Percentiles rank a stretch among this genome's conserved stretches.
phyloP scores from a whole-genome alignment of 2,888 invertebrate species.

The Oeneis ivallda region DNA sequence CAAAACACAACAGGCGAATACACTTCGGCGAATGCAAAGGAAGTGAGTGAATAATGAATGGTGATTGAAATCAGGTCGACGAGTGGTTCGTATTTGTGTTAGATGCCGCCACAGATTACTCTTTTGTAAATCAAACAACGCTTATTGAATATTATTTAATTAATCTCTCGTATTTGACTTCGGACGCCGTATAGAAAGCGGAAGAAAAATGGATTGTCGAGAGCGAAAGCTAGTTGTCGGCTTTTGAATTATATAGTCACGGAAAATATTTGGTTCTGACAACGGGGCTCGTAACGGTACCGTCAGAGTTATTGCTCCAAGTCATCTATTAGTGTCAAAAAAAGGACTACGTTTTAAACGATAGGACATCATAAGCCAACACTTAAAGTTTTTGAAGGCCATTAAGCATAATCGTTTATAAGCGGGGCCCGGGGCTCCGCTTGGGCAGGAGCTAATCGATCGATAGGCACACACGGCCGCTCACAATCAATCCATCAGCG shows the following conservation, averaged over 20 bases:
- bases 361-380: slow-evolving; percentile 52
- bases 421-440: slow-evolving; percentile 61
- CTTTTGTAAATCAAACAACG: slow-evolving; percentile 79
- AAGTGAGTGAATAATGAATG: slow-evolving; percentile 79
- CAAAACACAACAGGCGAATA: slow-evolving; percentile 73
- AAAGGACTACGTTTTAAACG: slow-evolving; percentile 56
- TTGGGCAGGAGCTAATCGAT: slow-evolving; percentile 76
- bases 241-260: slow-evolving; percentile 44
- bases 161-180: slow-evolving; percentile 77
- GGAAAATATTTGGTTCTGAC: slow-evolving; percentile 41
- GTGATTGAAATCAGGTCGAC: slow-evolving; percentile 76
- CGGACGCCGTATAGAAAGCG: slow-evolving; percentile 48
- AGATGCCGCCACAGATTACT: slow-evolving; percentile 80
- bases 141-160: slow-evolving; percentile 79
- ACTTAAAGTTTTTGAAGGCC: slow-evolving; percentile 71
- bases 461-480: slow-evolving; percentile 69
- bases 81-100: slow-evolving; percentile 75
- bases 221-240: slow-evolving; percentile 44
- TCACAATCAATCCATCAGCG: slow-evolving; percentile 81
- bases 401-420: slow-evolving; percentile 76
- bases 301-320: slow-evolving; percentile 53
- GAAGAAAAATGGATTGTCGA: slow-evolving; percentile 48
- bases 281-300: slow-evolving; percentile 46
- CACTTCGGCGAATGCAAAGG: slow-evolving; percentile 76
- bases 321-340: slow-evolving; percentile 57